phyloP scores from a whole-genome alignment of 2,797 vertebrate species.

The Takifugu rubripes region DNA sequence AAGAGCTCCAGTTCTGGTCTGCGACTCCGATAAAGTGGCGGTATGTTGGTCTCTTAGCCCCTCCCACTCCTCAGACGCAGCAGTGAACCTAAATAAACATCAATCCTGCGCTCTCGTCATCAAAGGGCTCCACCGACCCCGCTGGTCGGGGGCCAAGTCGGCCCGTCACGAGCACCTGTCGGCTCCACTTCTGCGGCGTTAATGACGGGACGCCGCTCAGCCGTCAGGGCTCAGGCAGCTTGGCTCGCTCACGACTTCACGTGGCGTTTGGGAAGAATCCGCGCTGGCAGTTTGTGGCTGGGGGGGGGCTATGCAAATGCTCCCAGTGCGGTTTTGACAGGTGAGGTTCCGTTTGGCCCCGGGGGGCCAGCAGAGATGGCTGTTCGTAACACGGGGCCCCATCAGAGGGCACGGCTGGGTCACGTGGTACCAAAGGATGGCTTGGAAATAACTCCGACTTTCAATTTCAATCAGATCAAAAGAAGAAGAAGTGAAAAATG shows the following conservation, averaged over 20 bases:
- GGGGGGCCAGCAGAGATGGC: slow-evolving; percentile 40
- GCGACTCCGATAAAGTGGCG: no score
- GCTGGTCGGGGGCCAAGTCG: slow-evolving; percentile 48
- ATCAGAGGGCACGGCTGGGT: slow-evolving; percentile 1
- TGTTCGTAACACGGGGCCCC: slow-evolving; percentile 41
- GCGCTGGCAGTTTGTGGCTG: slow-evolving; percentile 60
- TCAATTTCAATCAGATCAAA: no score
- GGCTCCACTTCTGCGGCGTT: slow-evolving; percentile 45
- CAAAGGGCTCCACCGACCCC: slow-evolving; percentile 52
- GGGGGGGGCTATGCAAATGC: slow-evolving; percentile 71
- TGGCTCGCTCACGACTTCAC: slow-evolving; percentile 28
- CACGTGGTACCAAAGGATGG: neutral
- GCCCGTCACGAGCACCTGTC: slow-evolving; percentile 54
- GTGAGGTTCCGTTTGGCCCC: slow-evolving; percentile 61
- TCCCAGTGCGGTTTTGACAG: slow-evolving; percentile 45
- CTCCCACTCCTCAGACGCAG: neutral
- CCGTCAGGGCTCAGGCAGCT: slow-evolving; percentile 35
- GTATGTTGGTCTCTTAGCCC: no score
- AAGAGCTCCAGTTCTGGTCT: no score
- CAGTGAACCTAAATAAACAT: slow-evolving; percentile 13
- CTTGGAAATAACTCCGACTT: no score
- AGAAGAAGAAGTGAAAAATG: no score
- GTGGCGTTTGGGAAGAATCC: slow-evolving; percentile 31
- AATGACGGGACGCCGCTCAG: slow-evolving; percentile 14
- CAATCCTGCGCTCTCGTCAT: slow-evolving; percentile 48